Evolutionary conservation across 1,140 invertebrate genomes (phyloP).

Genomic region (Nephila pilipes): DNA sequence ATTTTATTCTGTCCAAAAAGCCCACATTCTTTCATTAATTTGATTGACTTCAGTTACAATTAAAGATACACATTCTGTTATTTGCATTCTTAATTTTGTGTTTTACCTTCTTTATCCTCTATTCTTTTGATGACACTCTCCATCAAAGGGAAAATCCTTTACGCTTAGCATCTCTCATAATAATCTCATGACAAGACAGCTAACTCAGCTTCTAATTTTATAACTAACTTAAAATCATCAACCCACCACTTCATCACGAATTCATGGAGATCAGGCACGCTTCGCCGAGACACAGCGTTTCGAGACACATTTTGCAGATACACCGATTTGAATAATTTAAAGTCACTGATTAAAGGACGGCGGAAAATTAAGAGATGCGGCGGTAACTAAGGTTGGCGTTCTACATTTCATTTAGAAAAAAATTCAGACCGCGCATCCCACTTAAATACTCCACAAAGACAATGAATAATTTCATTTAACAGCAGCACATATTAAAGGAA

Average conservation of each 20-base stretch:
- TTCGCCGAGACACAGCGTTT: not conserved
- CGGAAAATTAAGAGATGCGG: not conserved
- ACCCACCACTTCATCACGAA: not conserved
- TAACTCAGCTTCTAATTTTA: not conserved
- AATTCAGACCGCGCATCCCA: too few relatives aligned
- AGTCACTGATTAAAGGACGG: not conserved
- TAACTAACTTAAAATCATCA: not conserved
- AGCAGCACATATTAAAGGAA: too few relatives aligned
- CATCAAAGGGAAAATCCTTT: not conserved
- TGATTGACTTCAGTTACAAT: too few relatives aligned
- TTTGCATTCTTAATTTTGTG: too few relatives aligned
- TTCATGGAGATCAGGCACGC: not conserved
- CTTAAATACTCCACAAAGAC: too few relatives aligned
- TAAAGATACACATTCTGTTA: too few relatives aligned
- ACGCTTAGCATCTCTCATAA: not conserved
- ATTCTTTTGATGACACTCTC: not conserved
- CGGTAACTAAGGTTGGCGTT: too few relatives aligned
- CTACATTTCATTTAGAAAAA: too few relatives aligned
- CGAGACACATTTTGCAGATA: not conserved
- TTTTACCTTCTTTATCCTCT: not conserved
- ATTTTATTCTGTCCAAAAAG: too few relatives aligned
- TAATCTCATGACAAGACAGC: not conserved
- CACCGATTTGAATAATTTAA: not conserved
- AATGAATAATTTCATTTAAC: too few relatives aligned
- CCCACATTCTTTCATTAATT: too few relatives aligned